These are phyloP conservation scores for Leptinotarsa defecta DNA, from an alignment of 1,140 invertebrate species.

Conservation along the genomic window DNA sequence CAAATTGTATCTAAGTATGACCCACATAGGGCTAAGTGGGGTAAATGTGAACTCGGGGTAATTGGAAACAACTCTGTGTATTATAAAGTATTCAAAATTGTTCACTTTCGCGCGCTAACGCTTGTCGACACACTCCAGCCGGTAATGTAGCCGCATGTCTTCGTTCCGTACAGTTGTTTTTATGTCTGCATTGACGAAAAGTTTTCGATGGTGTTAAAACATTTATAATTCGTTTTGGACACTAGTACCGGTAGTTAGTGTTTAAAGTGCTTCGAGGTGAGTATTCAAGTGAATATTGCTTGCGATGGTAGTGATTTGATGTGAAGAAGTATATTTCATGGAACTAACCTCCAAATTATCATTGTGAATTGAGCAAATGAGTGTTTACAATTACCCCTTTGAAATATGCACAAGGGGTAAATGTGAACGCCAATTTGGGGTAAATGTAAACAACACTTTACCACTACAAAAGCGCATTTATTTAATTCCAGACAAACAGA, in stretches of 20 bases:
- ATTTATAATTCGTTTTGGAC: background rate
- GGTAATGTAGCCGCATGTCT: background rate
- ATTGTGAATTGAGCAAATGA: conserved; percentile 1
- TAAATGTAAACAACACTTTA: conserved; percentile 5
- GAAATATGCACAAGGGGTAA: background rate
- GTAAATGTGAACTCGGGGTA: background rate
- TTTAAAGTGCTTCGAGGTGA: conserved; percentile 3
- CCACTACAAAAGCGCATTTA: conserved; percentile 3
- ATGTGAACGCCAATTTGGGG: conserved; percentile 2
- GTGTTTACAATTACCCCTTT: conserved; percentile 4
- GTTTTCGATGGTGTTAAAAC: background rate
- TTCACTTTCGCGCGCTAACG: background rate
- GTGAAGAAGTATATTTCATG: conserved; percentile 1
- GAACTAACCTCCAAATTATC: conserved; percentile 1
- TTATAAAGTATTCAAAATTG: conserved; percentile 1
- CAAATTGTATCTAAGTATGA: no score
- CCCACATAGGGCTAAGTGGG: background rate
- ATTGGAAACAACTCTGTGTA: background rate
- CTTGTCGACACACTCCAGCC: background rate
- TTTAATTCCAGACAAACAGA: conserved; percentile 3
- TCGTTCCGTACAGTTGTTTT: background rate
- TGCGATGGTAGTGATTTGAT: background rate
- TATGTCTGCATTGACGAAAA: background rate
- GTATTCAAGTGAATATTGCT: background rate
- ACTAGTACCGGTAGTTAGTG: conserved; percentile 2